Evolutionary conservation across 2,888 invertebrate genomes (phyloP), one percentile per base, ranked within the genome.

Genomic region (Archips crataeganus): DNA sequence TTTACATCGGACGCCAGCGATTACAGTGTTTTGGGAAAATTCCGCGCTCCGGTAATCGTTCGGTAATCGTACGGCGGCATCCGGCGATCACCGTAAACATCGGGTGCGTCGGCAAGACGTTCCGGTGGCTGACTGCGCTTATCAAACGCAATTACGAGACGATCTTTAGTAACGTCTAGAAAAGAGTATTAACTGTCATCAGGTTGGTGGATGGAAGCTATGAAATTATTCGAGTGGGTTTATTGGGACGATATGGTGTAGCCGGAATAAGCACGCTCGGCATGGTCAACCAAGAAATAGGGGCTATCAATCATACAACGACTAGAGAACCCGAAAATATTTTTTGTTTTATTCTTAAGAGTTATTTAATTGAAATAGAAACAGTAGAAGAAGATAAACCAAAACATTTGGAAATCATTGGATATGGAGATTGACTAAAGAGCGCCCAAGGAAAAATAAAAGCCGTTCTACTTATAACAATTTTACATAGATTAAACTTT

Each of bases 41-140:
- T 70, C 74, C 74, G 34, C 45, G 63, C 57, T 3, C 63, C 51
- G n/a, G n/a, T 65, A 65, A 65, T 65, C 51, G 65, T 13, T 49
- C 13, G n/a, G 65, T 54, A 54, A 54, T 54, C 54, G 54, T 54
- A 1, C 51, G n/a, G 49, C 51, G 36, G 51, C 60, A 57, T 74
- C 74, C 74, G 74, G 74, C 61, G 63, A 65, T 69, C 74, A 61
- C 42, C 45, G 57, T 73, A 69, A 64, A 64, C 59, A 69, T 68
- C 63, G 73, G 68, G 68, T 69, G 64, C 57, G 45, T 15, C 49
- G 15, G 6, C 42, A 51, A 65, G 65, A 23, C 70, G 74, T 70
- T 74, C 59, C 70, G 69, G 57, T 49, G 15, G 70, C 60, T 69
- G 69, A 42, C 36, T 42, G 69, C 10, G 64, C 42, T 69, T 61